Percentiles rank a stretch among this genome's conserved stretches.
These are phyloP conservation scores for Callocephalon fimbriatum DNA, from an alignment of 2,113 vertebrate genomes.

Conservation along the genomic window DNA sequence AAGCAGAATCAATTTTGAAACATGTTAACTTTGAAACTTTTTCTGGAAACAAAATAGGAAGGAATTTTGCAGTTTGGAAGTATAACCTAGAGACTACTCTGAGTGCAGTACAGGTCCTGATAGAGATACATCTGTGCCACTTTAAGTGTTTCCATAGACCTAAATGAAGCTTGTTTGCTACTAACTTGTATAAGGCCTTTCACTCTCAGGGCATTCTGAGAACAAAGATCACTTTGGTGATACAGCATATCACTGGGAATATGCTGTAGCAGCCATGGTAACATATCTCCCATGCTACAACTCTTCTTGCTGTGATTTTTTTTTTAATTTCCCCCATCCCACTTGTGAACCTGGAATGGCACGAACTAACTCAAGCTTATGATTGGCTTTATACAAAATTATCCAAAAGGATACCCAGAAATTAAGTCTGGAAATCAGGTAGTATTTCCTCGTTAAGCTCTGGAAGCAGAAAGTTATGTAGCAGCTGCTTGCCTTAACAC, in stretches of 20 bases:
- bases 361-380: not conserved
- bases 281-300: not conserved
- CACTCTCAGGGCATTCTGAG: not conserved
- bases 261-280: not conserved
- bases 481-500: not conserved
- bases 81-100: not conserved
- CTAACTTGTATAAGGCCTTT: not conserved
- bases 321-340: not conserved
- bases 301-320: not conserved
- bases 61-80: not conserved
- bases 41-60: not conserved
- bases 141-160: not conserved
- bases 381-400: constrained; percentile 3
- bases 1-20: not conserved
- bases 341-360: not conserved
- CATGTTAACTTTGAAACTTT: not conserved
- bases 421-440: not conserved
- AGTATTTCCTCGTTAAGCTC: not conserved
- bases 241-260: not conserved
- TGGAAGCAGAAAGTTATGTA: not conserved
- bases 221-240: not conserved
- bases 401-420: not conserved
- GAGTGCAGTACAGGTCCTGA: not conserved
- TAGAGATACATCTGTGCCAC: not conserved
- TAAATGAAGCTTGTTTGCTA: not conserved